Evolutionary conservation across 2,888 invertebrate species (phyloP).

Genomic region (Ethmia dodecea): DNA sequence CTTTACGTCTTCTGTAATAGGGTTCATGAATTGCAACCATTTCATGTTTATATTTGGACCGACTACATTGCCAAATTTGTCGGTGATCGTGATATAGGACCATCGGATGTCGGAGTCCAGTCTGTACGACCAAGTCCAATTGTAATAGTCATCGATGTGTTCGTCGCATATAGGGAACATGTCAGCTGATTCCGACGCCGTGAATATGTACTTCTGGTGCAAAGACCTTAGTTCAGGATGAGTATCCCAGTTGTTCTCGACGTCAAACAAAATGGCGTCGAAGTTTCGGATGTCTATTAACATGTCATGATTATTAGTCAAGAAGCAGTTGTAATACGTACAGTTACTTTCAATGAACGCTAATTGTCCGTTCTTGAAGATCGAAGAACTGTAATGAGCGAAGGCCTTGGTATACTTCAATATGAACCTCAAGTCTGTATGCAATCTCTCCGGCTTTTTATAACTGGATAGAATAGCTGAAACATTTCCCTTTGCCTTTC

Average conservation of each 20-base stretch:
- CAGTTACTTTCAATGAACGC: constrained; percentile 46
- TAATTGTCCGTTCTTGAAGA: constrained; percentile 35
- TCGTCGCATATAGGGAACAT: constrained; percentile 41
- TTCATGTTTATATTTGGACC: constrained; percentile 54
- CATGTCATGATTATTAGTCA: constrained; percentile 43
- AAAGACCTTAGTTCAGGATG: constrained; percentile 38
- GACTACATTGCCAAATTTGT: constrained; percentile 35
- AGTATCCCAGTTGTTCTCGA: constrained; percentile 46
- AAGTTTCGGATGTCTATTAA: constrained; percentile 45
- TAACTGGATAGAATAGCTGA: constrained; percentile 24
- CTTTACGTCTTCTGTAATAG: constrained; percentile 29
- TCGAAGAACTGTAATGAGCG: constrained; percentile 25
- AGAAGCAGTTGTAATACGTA: constrained; percentile 57
- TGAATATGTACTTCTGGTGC: constrained; percentile 69
- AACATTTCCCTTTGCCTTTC: constrained; percentile 23
- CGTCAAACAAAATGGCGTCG: constrained; percentile 75
- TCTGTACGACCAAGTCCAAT: constrained; percentile 55
- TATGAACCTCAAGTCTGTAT: constrained; percentile 49
- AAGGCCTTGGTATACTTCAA: constrained; percentile 42
- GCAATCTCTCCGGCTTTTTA: constrained; percentile 32
- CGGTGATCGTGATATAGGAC: constrained; percentile 36
- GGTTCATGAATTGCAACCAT: constrained; percentile 37
- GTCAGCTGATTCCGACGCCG: constrained; percentile 43
- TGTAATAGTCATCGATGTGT: constrained; percentile 43
- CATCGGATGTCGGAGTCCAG: constrained; percentile 50